Conservation (phyloP, 2,113 vertebrate genomes). For the Periophthalmus modestus region DNA sequence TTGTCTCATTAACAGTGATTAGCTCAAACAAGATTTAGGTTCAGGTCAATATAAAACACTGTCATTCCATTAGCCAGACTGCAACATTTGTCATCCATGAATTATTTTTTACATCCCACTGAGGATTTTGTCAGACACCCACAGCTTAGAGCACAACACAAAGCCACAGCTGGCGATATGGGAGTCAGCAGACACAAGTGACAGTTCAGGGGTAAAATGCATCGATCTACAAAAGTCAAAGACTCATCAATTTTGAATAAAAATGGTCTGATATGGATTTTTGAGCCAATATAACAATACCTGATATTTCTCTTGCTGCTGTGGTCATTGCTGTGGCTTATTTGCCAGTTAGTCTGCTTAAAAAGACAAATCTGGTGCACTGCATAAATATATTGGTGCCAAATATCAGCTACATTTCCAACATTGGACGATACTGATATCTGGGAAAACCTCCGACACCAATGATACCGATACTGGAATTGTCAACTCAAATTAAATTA, state of each 20-base stretch:
- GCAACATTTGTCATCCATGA: neutral
- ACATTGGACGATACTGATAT: no score
- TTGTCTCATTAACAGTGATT: slow-evolving; percentile 11
- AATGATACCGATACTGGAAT: no score
- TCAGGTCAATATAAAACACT: neutral
- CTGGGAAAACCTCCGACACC: no score
- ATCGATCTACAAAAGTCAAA: neutral
- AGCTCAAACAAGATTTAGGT: neutral
- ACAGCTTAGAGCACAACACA: slow-evolving; percentile 16
- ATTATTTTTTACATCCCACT: neutral
- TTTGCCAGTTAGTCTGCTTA: no score
- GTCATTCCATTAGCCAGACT: neutral
- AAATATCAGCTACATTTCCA: no score
- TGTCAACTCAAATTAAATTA: slow-evolving; percentile 50
- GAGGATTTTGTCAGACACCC: slow-evolving; percentile 12
- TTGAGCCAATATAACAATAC: no score
- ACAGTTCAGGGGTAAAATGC: neutral
- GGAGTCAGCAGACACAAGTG: neutral
- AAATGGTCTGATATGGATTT: no score
- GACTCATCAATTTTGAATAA: neutral
- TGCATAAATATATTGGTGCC: no score
- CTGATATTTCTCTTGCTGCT: no score
- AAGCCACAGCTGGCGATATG: slow-evolving; percentile 15
- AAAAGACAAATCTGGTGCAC: no score
- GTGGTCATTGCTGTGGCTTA: no score